phyloP scores from a whole-genome alignment of 1,140 invertebrate genomes.

The Akabosia matsudoensis region DNA sequence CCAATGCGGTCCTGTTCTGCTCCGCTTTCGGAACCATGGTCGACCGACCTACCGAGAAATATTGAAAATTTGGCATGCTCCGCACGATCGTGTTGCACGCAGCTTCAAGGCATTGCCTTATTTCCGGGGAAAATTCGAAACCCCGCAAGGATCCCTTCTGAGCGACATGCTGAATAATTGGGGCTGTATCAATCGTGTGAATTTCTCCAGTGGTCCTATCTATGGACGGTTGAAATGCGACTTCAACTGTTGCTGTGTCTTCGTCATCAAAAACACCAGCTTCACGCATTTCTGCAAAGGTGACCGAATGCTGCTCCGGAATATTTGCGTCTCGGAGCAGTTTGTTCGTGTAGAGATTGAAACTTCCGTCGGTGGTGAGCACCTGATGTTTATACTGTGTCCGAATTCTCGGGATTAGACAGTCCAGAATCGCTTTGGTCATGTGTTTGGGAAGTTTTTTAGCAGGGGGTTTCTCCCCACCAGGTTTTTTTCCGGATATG shows the following conservation, averaged over 20 bases:
- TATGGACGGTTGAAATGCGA: background rate
- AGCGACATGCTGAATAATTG: background rate
- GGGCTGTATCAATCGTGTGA: background rate
- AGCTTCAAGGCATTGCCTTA: background rate
- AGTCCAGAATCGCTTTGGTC: background rate
- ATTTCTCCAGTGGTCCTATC: background rate
- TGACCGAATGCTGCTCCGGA: background rate
- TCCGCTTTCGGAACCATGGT: background rate
- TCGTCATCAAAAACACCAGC: background rate
- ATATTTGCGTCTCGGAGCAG: background rate
- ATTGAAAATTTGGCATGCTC: background rate
- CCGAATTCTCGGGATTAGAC: background rate
- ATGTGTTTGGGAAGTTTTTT: background rate
- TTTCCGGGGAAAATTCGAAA: background rate
- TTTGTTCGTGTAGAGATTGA: background rate
- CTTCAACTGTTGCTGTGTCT: background rate
- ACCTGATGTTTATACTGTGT: background rate
- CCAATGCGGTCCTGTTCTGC: background rate
- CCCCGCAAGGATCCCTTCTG: background rate
- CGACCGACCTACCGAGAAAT: background rate
- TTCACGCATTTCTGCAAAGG: background rate
- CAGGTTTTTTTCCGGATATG: background rate
- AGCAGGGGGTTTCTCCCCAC: background rate
- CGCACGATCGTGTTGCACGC: background rate
- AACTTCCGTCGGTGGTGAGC: background rate